phyloP scores from a whole-genome alignment of 2,797 vertebrate species.

The Mico argentatus region DNA sequence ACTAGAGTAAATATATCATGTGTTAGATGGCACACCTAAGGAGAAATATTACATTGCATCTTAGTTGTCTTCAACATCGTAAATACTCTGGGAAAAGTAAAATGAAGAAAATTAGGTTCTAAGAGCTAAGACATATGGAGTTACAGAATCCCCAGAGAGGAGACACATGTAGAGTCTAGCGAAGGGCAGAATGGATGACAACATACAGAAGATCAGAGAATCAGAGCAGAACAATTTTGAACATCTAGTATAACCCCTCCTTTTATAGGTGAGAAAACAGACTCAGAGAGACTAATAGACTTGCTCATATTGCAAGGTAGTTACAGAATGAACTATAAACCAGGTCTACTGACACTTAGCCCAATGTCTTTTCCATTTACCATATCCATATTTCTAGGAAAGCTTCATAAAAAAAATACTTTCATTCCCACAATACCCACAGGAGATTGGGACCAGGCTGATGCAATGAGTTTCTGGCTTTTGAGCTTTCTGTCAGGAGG shows the following conservation, averaged over 20 bases:
- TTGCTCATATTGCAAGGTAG: neutral
- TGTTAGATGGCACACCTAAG: slow-evolving; percentile 42
- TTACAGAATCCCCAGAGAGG: neutral
- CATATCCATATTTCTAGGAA: slow-evolving; percentile 2
- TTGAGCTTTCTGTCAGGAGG: neutral
- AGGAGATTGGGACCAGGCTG: neutral
- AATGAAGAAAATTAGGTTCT: slow-evolving; percentile 30
- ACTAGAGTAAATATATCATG: slow-evolving; percentile 48
- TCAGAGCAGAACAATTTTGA: neutral
- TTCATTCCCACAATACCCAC: neutral
- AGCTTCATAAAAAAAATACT: slow-evolving; percentile 21
- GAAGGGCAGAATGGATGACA: neutral
- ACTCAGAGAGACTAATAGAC: neutral
- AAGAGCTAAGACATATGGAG: neutral
- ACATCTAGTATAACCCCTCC: neutral
- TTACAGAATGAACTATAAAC: slow-evolving; percentile 8
- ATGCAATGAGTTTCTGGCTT: neutral
- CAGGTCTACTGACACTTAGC: neutral
- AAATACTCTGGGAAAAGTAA: slow-evolving; percentile 36
- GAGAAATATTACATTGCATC: slow-evolving; percentile 39
- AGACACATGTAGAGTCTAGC: neutral
- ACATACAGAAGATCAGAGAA: neutral
- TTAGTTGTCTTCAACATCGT: neutral
- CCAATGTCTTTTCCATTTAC: neutral
- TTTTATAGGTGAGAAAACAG: slow-evolving; percentile 13